Percentiles rank a stretch among this genome's conserved stretches.
phyloP scores from a whole-genome alignment of 2,888 invertebrate genomes.

The Lochmaea crataegi region DNA sequence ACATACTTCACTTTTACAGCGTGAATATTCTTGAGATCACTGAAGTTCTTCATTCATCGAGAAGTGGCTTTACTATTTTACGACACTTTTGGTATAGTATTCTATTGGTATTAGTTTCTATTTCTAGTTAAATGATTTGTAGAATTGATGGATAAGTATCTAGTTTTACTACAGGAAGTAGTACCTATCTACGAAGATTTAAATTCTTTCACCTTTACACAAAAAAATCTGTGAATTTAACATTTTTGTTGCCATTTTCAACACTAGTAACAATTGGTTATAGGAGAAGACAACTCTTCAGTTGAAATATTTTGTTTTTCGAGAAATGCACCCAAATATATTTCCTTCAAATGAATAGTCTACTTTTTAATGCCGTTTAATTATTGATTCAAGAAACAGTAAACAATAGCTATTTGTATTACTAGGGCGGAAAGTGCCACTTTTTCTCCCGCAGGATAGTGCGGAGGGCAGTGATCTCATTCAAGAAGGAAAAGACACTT shows the following conservation, averaged over 20 bases:
- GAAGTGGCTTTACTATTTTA: slow-evolving; percentile 20
- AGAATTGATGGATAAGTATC: background rate
- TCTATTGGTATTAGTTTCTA: background rate
- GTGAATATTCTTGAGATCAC: background rate
- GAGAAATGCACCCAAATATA: background rate
- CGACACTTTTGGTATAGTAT: slow-evolving; percentile 17
- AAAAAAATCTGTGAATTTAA: background rate
- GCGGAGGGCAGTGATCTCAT: no score
- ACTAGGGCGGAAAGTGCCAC: no score
- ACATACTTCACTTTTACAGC: slow-evolving; percentile 16
- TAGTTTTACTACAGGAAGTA: slow-evolving; percentile 12
- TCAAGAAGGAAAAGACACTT: no score
- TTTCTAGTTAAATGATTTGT: slow-evolving; percentile 19
- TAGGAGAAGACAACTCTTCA: background rate
- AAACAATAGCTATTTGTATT: no score
- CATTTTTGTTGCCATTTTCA: background rate
- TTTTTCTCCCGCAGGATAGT: no score
- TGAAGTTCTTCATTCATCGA: slow-evolving; percentile 9
- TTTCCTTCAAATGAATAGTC: no score
- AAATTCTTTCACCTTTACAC: background rate
- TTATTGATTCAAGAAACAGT: no score
- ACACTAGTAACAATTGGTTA: background rate
- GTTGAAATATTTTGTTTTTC: background rate
- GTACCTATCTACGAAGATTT: background rate
- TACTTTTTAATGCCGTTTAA: no score